phyloP scores from a whole-genome alignment of 1,140 invertebrate species.

The Gerris buenoi region DNA sequence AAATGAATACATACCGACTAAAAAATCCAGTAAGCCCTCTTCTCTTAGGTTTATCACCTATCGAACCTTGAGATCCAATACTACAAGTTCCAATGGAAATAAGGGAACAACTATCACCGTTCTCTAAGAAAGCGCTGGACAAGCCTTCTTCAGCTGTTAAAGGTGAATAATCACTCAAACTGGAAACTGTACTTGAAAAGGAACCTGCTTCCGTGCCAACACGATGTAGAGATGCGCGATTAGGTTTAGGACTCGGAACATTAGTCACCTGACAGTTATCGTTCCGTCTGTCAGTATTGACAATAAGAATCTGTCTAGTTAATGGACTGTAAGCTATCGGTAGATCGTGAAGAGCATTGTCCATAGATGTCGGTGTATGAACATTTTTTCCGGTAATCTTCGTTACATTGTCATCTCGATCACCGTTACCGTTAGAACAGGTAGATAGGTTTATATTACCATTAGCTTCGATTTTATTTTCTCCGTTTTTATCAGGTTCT shows the following conservation, averaged over 20 bases:
- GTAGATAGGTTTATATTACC: background rate
- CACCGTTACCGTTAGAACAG: background rate
- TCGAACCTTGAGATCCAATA: slow-evolving; percentile 18
- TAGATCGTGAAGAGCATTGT: slow-evolving; percentile 23
- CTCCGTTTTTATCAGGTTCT: background rate
- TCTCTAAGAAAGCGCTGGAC: slow-evolving; percentile 17
- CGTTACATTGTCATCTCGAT: background rate
- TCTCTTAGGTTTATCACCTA: slow-evolving; percentile 19
- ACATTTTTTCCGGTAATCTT: slow-evolving; percentile 4
- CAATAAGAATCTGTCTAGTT: slow-evolving; percentile 28
- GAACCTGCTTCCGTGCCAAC: slow-evolving; percentile 30
- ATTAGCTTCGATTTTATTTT: background rate
- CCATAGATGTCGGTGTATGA: slow-evolving; percentile 12
- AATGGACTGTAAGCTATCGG: slow-evolving; percentile 29
- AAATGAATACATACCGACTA: slow-evolving; percentile 15
- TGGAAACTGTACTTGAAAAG: slow-evolving; percentile 29
- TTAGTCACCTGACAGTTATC: background rate
- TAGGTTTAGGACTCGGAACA: slow-evolving; percentile 4
- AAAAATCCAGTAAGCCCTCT: slow-evolving; percentile 24
- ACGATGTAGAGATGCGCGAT: slow-evolving; percentile 8
- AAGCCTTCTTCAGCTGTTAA: slow-evolving; percentile 19
- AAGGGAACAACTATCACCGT: slow-evolving; percentile 16
- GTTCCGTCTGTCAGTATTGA: slow-evolving; percentile 16
- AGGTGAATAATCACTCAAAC: slow-evolving; percentile 23
- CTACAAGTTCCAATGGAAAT: slow-evolving; percentile 14